Evolutionary conservation across 2,888 invertebrate species (phyloP).

Genomic region (Sesia apiformis): DNA sequence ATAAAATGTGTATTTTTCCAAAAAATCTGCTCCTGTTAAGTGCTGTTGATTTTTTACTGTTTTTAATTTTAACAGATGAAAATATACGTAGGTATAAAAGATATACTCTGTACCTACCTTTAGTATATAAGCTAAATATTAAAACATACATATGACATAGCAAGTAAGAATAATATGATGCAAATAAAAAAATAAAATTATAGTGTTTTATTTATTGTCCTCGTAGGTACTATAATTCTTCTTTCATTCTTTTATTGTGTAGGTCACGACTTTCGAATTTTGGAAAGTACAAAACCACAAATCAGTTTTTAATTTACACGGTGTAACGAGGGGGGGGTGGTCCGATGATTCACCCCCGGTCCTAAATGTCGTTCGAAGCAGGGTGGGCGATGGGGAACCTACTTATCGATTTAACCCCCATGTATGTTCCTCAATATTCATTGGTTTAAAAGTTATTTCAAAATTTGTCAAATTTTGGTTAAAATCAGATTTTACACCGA

Average conservation of each 20-base stretch:
- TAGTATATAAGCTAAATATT: slow-evolving; percentile 34
- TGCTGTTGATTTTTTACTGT: slow-evolving; percentile 12
- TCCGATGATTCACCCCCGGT: too few species aligned
- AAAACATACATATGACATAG: slow-evolving; percentile 46
- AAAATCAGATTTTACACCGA: too few species aligned
- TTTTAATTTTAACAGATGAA: slow-evolving; percentile 4
- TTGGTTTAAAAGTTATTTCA: too few species aligned
- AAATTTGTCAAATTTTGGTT: too few species aligned
- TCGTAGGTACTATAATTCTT: not conserved
- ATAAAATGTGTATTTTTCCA: slow-evolving; percentile 13
- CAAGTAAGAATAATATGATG: slow-evolving; percentile 42
- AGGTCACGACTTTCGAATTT: not conserved
- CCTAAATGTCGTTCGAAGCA: too few species aligned
- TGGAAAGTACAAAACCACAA: too few species aligned
- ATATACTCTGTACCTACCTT: slow-evolving; percentile 60
- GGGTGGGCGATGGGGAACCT: too few species aligned
- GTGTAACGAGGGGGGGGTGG: too few species aligned
- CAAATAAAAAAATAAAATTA: slow-evolving; percentile 34
- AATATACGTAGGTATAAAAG: slow-evolving; percentile 10
- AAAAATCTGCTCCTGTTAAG: slow-evolving; percentile 6
- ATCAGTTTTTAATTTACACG: too few species aligned
- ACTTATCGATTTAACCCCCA: too few species aligned
- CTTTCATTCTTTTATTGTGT: not conserved
- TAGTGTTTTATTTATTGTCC: slow-evolving; percentile 37
- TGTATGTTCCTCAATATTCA: too few species aligned